Conservation (phyloP, 2,797 vertebrate species). For the Mormyrops boulengeri region DNA sequence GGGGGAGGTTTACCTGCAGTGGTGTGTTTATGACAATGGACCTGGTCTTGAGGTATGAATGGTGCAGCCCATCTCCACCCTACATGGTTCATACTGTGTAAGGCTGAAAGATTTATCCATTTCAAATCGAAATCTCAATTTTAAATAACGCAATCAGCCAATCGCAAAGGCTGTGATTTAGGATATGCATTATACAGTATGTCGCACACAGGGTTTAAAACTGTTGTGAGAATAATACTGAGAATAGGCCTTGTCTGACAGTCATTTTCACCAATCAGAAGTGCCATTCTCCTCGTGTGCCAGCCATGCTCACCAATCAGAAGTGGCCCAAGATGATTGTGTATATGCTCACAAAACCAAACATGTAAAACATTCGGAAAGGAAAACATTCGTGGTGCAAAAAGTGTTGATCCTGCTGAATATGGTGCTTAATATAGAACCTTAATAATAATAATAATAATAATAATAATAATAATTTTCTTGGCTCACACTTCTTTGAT, state of each 20-base stretch:
- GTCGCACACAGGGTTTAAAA: neutral
- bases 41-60: neutral
- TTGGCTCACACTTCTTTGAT: neutral
- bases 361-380: neutral
- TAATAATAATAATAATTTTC: neutral
- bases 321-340: neutral
- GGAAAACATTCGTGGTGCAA: neutral
- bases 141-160: neutral
- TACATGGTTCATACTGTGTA: neutral
- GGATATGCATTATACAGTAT: neutral
- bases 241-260: neutral
- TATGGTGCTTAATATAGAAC: neutral
- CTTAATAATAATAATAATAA: neutral
- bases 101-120: neutral
- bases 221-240: neutral
- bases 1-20: neutral
- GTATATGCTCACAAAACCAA: neutral
- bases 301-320: neutral
- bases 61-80: neutral
- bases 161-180: neutral
- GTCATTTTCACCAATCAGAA: neutral
- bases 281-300: no score
- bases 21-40: neutral
- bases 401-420: neutral
- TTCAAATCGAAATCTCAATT: neutral